Evolutionary conservation across 1,140 invertebrate species (phyloP).

Genomic region (Zaprionus ghesquierei): DNA sequence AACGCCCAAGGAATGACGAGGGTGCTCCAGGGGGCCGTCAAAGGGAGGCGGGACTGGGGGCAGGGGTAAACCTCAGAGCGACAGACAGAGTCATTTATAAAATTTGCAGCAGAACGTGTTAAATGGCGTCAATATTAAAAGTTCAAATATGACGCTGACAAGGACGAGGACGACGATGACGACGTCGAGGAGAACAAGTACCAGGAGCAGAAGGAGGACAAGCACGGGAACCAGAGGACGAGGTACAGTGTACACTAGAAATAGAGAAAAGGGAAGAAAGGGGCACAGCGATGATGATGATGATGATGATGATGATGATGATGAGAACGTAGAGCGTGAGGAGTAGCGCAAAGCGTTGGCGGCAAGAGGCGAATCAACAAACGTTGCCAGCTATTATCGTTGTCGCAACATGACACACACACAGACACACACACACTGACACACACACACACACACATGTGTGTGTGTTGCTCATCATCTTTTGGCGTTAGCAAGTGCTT

Average conservation of each 20-base stretch:
- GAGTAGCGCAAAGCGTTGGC: conserved; percentile 80
- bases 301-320: conserved; percentile 72
- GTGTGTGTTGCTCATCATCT: conserved; percentile 88
- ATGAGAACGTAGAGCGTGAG: conserved; percentile 95
- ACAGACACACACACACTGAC: conserved; percentile 83
- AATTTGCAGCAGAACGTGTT: conserved; percentile 93
- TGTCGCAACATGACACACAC: conserved; percentile 90
- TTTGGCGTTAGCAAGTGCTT: conserved; percentile 90
- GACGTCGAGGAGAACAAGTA: conserved; percentile 83
- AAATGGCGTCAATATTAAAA: conserved; percentile 88
- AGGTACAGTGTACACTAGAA: background rate
- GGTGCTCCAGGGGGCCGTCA: background rate
- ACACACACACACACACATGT: background rate
- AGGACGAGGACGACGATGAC: conserved; percentile 92
- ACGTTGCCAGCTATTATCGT: conserved; percentile 94
- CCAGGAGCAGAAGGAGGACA: conserved; percentile 90
- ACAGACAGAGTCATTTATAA: conserved; percentile 73
- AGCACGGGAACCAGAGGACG: background rate
- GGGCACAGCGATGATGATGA: background rate
- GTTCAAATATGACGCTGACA: conserved; percentile 86
- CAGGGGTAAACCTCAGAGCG: conserved; percentile 4
- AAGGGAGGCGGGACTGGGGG: background rate
- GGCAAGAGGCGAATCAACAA: conserved; percentile 86
- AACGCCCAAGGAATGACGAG: conserved; percentile 7
- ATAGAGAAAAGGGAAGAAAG: background rate